These are phyloP conservation scores for Cottoperca gobio DNA, from an alignment of 2,797 vertebrate species.

Conservation along the genomic window DNA sequence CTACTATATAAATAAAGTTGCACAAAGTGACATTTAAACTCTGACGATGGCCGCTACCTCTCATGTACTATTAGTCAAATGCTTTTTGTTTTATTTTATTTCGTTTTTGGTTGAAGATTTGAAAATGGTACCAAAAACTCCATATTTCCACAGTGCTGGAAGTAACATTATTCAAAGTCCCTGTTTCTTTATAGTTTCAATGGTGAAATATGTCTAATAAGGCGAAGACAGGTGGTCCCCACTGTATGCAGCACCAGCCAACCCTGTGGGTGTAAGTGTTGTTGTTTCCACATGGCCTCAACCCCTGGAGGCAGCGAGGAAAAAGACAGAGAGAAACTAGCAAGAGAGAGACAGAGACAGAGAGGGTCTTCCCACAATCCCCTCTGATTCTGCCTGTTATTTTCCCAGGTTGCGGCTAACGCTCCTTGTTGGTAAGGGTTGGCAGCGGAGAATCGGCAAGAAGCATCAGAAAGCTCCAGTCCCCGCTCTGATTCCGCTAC, in stretches of 20 bases:
- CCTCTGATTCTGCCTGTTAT: slow-evolving; percentile 74
- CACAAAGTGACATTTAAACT: slow-evolving; percentile 1
- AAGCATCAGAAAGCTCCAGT: slow-evolving; percentile 71
- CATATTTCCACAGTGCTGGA: slow-evolving; percentile 27
- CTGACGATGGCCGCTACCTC: not conserved
- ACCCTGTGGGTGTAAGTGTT: slow-evolving; percentile 64
- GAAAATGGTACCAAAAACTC: not conserved
- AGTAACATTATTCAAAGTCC: slow-evolving; percentile 27
- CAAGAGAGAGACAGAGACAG: slow-evolving; percentile 45
- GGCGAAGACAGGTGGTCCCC: slow-evolving; percentile 58
- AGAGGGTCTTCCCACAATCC: slow-evolving; percentile 75
- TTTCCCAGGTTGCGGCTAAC: slow-evolving; percentile 71
- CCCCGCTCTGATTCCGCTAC: slow-evolving; percentile 84
- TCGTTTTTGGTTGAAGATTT: not conserved
- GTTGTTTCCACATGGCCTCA: slow-evolving; percentile 69
- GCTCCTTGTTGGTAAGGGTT: slow-evolving; percentile 68
- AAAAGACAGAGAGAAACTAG: slow-evolving; percentile 39
- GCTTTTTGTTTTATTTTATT: slow-evolving; percentile 6
- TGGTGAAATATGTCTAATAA: slow-evolving; percentile 56
- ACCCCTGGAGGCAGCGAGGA: slow-evolving; percentile 49
- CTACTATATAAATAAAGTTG: slow-evolving; percentile 16
- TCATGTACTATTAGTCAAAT: not conserved
- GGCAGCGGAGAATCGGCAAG: slow-evolving; percentile 63
- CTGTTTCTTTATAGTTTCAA: slow-evolving; percentile 40
- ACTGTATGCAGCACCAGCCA: slow-evolving; percentile 47